phyloP scores from a whole-genome alignment of 1,140 invertebrate species.

The Ctenoplectra terminalis region DNA sequence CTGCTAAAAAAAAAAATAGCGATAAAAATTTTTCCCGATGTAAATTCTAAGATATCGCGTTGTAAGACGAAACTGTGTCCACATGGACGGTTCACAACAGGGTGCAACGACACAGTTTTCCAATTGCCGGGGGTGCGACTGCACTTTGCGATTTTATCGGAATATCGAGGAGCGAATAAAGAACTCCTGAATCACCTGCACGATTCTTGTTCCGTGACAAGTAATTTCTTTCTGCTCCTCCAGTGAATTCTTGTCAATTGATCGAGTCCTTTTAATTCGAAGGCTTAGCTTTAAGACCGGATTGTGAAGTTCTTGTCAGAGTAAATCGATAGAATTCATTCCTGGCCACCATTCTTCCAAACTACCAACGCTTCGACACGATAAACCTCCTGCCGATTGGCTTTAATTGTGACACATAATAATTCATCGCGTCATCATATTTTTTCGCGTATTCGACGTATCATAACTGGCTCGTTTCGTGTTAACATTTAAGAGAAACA shows the following conservation, averaged over 20 bases:
- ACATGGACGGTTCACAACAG: not conserved
- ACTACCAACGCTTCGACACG: not conserved
- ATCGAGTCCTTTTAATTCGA: conserved; percentile 30
- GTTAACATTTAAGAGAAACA: no score
- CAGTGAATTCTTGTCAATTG: conserved; percentile 19
- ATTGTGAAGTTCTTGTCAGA: not conserved
- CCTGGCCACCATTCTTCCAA: not conserved
- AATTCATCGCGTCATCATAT: no score
- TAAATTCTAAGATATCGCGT: not conserved
- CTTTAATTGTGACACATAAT: not conserved
- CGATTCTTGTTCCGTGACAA: conserved; percentile 10
- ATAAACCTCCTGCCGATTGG: not conserved
- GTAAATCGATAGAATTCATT: conserved; percentile 17
- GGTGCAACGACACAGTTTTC: not conserved
- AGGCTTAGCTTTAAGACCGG: not conserved
- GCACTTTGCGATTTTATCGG: conserved; percentile 11
- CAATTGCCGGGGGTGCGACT: not conserved
- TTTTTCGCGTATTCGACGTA: no score
- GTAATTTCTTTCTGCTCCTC: conserved; percentile 27
- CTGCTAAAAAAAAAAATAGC: no score
- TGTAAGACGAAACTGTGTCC: not conserved
- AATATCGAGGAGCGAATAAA: not conserved
- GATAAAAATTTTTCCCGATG: not conserved
- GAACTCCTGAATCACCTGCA: not conserved
- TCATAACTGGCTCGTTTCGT: no score